These are phyloP conservation scores for Euproctis similis DNA, from an alignment of 2,888 invertebrate species.

Conservation along the genomic window DNA sequence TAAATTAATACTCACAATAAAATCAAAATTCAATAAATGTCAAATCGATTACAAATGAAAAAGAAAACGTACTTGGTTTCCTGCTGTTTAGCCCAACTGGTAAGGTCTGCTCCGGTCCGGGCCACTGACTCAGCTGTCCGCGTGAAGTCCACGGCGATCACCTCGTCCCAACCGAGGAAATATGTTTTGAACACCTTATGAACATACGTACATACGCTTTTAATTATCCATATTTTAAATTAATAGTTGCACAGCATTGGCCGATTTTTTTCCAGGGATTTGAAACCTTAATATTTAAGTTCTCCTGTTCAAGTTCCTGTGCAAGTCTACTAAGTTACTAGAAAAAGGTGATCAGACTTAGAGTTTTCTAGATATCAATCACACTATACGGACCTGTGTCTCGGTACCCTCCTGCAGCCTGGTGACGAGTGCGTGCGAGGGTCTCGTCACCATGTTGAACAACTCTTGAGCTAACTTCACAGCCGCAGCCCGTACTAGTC, in stretches of 20 bases:
- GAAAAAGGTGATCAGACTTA: no score
- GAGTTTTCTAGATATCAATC: no score
- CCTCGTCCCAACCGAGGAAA: slow-evolving; percentile 98
- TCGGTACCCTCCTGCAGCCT: slow-evolving; percentile 94
- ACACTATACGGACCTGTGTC: slow-evolving; percentile 78
- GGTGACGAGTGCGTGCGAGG: slow-evolving; percentile 90
- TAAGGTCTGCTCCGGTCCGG: slow-evolving; percentile 96
- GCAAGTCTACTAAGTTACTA: no score
- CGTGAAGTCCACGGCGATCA: slow-evolving; percentile 98
- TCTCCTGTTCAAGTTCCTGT: no score
- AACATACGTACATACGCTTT: no score
- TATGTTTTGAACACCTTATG: slow-evolving; percentile 98
- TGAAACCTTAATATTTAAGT: no score
- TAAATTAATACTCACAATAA: no score
- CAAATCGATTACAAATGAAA: no score
- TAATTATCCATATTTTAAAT: no score
- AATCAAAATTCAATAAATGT: no score
- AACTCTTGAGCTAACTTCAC: slow-evolving; percentile 97
- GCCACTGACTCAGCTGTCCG: slow-evolving; percentile 98
- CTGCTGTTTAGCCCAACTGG: slow-evolving; percentile 91
- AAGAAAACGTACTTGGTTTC: slow-evolving; percentile 81
- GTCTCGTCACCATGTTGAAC: slow-evolving; percentile 94
- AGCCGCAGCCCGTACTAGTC: slow-evolving; percentile 95
- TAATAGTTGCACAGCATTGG: no score
- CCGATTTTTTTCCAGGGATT: no score